Base-by-base conservation (phyloP, 2,888 invertebrate genomes). In the Mythimna pallens region DNA sequence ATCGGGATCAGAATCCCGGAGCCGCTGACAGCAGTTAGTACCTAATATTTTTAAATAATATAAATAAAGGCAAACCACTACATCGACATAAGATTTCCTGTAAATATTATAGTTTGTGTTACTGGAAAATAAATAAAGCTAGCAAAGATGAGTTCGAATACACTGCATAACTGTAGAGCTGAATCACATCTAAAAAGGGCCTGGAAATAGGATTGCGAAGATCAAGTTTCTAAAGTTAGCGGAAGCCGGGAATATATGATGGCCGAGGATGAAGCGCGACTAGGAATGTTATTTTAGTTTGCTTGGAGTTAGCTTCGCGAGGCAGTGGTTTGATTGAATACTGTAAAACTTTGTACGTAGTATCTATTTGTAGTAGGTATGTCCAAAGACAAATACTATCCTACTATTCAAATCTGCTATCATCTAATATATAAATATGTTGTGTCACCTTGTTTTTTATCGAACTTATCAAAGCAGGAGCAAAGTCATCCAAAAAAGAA, bases 161-260 rank as follows among this genome's bases (percentile, higher is more conserved):
- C 58, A 65, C 43, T 36, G 36, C 34, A 47, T 17, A 47, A 7
- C 57, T 52, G 17, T 43, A 55, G 22, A 62, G 30, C 64, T 78
- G 69, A 80, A 61, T 78, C 79, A 69, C 55, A 52, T 59, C 52
- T 66, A 43, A 70, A 66, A 65, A 71, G 65, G 57, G 47, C n/a
- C 25, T 70, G 79, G 34, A 78, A 80, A 82, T 65, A 73, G 63
- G 57, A 67, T 55, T 72, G 73, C 61, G 22, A 63, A 69, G 68
- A 78, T 82, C 58, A 68, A 82, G 62, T 82, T 78, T 73, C 36
- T 62, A 22, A 82, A 79, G 55, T 81, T 66, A 65, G 58, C 57
- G 62, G 68, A 71, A 69, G 70, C 59, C 55, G 52, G 50, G 66
- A 67, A 64, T 81, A 83, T 74, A 75, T 83, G 71, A 83, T 65